Conservation (phyloP, 1,140 invertebrate species). For the Lasioglossum baleicum region DNA sequence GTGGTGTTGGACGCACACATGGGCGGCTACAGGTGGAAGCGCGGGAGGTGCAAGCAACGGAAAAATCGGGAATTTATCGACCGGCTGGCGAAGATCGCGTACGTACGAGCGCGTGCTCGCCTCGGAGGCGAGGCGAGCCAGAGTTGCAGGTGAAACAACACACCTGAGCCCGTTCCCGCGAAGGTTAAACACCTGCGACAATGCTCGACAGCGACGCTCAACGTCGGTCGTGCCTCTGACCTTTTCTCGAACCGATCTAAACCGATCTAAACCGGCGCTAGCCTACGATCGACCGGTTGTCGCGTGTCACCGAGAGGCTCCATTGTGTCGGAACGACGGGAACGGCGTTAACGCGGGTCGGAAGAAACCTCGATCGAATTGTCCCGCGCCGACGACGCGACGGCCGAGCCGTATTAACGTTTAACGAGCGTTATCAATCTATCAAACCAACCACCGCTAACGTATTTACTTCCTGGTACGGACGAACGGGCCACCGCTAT, state of each 20-base stretch:
- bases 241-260: constrained; percentile 4
- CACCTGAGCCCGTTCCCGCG: constrained; percentile 48
- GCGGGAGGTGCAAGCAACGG: constrained; percentile 27
- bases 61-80: constrained; percentile 66
- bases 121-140: not conserved
- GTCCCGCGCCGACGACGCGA: too few species aligned
- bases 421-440: too few species aligned
- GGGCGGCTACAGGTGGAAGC: constrained; percentile 24
- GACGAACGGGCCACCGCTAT: too few species aligned
- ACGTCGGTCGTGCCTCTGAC: constrained; percentile 27
- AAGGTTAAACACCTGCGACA: constrained; percentile 62
- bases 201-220: constrained; percentile 39
- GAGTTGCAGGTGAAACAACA: constrained; percentile 52
- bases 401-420: too few species aligned
- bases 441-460: too few species aligned
- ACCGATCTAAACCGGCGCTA: too few species aligned
- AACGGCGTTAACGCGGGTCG: not conserved
- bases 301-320: constrained; percentile 24
- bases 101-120: constrained; percentile 39
- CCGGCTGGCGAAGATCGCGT: constrained; percentile 45
- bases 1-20: not conserved
- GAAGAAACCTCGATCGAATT: too few species aligned
- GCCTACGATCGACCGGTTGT: not conserved
- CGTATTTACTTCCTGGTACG: too few species aligned
- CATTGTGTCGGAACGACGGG: constrained; percentile 1